Evolutionary conservation across 2,113 vertebrate species (phyloP).

Genomic region (Muntiacus muntjak): DNA sequence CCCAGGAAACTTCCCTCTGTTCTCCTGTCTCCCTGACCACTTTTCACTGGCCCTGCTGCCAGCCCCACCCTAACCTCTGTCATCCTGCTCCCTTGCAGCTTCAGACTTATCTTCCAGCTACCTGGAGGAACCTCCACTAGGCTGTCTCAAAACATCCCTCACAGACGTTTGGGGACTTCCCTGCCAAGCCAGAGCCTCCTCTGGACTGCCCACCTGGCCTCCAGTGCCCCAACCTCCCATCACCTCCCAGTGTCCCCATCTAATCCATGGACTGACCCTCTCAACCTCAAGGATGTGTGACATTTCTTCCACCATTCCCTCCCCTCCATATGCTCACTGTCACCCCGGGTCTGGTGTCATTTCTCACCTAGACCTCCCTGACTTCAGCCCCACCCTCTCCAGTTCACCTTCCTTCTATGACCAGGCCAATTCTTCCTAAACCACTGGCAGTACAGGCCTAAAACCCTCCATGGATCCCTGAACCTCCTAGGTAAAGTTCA

Average conservation of each 20-base stretch:
- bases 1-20: neutral
- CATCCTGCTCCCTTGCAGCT: neutral
- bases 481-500: neutral
- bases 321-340: neutral
- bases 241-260: neutral
- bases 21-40: neutral
- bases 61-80: accelerated
- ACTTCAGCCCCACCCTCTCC: neutral
- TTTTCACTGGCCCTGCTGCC: neutral
- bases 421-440: neutral
- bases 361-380: neutral
- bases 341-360: neutral
- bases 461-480: neutral
- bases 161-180: neutral
- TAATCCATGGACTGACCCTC: neutral
- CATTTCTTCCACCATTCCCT: neutral
- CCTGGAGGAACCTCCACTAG: neutral
- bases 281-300: neutral
- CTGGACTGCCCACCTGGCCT: neutral
- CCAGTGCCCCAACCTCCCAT: neutral
- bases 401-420: neutral
- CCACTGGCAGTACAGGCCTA: neutral
- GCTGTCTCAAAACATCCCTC: neutral
- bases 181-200: neutral
- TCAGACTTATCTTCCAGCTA: neutral